Conservation (phyloP, 23 tunicate genomes). For the Oikopleura dioica region DNA sequence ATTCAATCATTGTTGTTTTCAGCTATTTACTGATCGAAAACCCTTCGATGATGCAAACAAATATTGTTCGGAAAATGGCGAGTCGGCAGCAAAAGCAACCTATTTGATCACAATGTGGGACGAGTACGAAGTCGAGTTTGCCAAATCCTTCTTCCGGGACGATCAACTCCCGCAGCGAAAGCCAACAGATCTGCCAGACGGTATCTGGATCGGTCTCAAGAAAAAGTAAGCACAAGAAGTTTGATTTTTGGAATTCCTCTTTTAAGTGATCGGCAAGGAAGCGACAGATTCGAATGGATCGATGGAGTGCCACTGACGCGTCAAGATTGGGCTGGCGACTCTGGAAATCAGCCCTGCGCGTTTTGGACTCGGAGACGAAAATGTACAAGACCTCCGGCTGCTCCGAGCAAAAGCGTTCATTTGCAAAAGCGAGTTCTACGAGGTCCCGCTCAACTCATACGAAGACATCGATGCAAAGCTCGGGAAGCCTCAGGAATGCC, state of each 20-base stretch:
- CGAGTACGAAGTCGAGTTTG: constrained; percentile 4
- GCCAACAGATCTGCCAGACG: not conserved
- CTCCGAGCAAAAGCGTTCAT: not conserved
- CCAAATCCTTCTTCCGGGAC: not conserved
- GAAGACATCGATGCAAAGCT: not conserved
- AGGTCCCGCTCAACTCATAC: not conserved
- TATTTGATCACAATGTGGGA: constrained; percentile 1
- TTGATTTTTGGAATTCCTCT: too few species aligned
- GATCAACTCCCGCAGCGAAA: not conserved
- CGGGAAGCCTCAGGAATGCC: not conserved
- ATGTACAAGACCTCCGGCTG: not conserved
- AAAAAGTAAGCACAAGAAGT: not conserved
- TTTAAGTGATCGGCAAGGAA: too few species aligned
- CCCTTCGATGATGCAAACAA: not conserved
- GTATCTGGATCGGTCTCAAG: not conserved
- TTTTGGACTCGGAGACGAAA: not conserved
- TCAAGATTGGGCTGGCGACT: not conserved
- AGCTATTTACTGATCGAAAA: not conserved
- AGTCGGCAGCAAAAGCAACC: not conserved
- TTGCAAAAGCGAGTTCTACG: not conserved
- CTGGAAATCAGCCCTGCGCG: too few species aligned
- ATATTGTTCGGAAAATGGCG: not conserved
- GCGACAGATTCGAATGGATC: too few species aligned
- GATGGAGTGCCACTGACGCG: not conserved
- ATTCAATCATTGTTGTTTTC: too few species aligned